These are phyloP conservation scores for Proteles cristata DNA, from an alignment of 2,113 vertebrate species.

Conservation along the genomic window DNA sequence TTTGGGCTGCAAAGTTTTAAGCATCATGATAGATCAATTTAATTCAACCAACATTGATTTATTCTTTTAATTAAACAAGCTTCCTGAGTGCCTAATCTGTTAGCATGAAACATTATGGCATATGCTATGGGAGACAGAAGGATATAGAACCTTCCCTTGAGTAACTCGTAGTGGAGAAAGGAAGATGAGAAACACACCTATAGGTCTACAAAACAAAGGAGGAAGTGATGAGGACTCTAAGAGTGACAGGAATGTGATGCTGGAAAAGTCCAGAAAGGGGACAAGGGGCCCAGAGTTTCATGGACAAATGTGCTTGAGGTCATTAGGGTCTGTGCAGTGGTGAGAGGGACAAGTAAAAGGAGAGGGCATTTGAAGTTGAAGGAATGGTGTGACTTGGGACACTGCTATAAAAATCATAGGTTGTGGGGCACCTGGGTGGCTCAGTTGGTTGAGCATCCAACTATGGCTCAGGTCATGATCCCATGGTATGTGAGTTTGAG, in stretches of 20 bases:
- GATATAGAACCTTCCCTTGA: not conserved
- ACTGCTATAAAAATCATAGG: not conserved
- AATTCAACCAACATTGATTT: not conserved
- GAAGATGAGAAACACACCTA: not conserved
- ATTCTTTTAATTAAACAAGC: slow-evolving; percentile 28
- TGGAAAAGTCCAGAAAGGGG: not conserved
- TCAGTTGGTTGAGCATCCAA: no score
- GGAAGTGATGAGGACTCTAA: not conserved
- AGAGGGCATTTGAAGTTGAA: not conserved
- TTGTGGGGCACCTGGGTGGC: no score
- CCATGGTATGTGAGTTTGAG: no score
- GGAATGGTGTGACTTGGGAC: not conserved
- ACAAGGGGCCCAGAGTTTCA: not conserved
- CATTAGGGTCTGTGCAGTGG: not conserved
- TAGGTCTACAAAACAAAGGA: not conserved
- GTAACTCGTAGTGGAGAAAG: not conserved
- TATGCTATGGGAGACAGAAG: not conserved
- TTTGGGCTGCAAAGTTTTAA: not conserved
- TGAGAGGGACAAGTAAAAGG: not conserved
- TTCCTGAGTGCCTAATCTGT: not conserved
- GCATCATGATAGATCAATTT: not conserved
- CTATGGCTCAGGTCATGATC: no score
- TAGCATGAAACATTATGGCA: not conserved
- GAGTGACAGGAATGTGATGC: not conserved
- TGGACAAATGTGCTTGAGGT: not conserved